A percentile compares a stretch with the other conserved stretches of the same genome.
phyloP scores from a whole-genome alignment of 1,140 invertebrate genomes.

The Ceratina calcarata region DNA sequence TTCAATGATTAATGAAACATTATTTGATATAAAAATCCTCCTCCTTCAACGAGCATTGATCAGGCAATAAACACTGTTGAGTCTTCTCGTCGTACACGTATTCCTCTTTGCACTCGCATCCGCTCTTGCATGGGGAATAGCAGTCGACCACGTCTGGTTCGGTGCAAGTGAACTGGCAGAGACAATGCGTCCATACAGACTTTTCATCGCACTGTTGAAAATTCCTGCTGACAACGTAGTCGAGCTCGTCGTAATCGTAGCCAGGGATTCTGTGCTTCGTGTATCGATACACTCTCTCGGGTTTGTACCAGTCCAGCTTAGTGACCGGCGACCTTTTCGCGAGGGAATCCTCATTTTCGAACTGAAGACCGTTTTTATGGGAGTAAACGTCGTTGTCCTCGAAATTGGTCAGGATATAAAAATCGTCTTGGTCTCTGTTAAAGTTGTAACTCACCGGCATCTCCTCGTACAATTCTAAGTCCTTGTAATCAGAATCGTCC shows the following conservation, averaged over 20 bases:
- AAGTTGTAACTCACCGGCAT: conserved; percentile 43
- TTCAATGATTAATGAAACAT: no score
- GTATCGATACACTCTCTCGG: conserved; percentile 71
- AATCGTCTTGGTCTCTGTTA: conserved; percentile 60
- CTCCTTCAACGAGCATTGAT: conserved; percentile 65
- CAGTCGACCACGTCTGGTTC: conserved; percentile 73
- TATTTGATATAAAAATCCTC: conserved; percentile 58
- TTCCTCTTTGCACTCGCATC: conserved; percentile 73
- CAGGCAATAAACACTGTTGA: conserved; percentile 65
- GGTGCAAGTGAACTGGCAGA: conserved; percentile 75
- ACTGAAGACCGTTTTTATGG: conserved; percentile 25
- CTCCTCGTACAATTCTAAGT: conserved; percentile 69
- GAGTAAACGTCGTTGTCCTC: conserved; percentile 37
- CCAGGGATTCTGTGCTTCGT: conserved; percentile 75
- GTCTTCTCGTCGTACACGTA: conserved; percentile 72
- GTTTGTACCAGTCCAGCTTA: conserved; percentile 58
- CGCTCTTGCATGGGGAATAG: conserved; percentile 73
- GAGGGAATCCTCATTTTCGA: conserved; percentile 5
- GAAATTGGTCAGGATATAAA: conserved; percentile 63
- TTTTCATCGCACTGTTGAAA: conserved; percentile 67
- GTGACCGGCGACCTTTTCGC: conserved; percentile 1
- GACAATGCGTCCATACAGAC: conserved; percentile 74
- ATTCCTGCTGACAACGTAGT: conserved; percentile 53
- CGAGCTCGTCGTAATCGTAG: conserved; percentile 72
- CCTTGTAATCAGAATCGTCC: conserved; percentile 69